A percentile compares a stretch with the other conserved stretches of the same genome.
phyloP scores from a whole-genome alignment of 2,113 vertebrate species.

The Cyanocitta stelleri region DNA sequence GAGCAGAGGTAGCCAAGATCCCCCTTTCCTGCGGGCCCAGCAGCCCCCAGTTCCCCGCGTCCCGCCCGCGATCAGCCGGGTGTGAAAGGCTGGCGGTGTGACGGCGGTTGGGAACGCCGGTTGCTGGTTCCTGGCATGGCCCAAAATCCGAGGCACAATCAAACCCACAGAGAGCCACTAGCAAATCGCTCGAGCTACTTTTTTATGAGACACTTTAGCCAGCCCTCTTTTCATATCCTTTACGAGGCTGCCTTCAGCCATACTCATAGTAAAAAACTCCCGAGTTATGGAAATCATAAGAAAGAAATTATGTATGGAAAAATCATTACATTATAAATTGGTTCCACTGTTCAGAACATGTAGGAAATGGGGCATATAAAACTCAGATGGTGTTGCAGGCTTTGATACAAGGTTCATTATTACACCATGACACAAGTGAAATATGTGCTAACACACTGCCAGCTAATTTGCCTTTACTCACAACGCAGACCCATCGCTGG shows the following conservation, averaged over 20 bases:
- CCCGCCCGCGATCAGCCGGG: background rate
- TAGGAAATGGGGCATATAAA: constrained; percentile 79
- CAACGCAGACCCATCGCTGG: constrained; percentile 44
- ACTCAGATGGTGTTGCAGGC: constrained; percentile 70
- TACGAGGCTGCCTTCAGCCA: constrained; percentile 44
- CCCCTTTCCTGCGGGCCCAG: background rate
- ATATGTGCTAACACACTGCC: constrained; percentile 67
- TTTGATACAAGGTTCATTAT: constrained; percentile 74
- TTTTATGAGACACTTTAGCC: constrained; percentile 64
- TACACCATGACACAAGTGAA: constrained; percentile 67
- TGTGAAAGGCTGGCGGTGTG: background rate
- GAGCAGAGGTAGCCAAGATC: background rate
- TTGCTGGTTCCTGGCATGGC: background rate
- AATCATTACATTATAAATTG: constrained; percentile 81
- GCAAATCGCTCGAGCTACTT: background rate
- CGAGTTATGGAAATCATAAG: constrained; percentile 73
- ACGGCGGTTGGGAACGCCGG: background rate
- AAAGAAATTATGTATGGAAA: constrained; percentile 80
- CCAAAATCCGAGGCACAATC: background rate
- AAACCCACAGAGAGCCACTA: constrained; percentile 41
- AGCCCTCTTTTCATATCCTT: constrained; percentile 58
- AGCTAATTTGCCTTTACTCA: constrained; percentile 74
- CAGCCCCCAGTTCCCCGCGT: background rate
- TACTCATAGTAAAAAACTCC: constrained; percentile 55
- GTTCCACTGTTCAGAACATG: constrained; percentile 75